phyloP scores from a whole-genome alignment of 2,888 invertebrate genomes.

The Drosophila greeni region DNA sequence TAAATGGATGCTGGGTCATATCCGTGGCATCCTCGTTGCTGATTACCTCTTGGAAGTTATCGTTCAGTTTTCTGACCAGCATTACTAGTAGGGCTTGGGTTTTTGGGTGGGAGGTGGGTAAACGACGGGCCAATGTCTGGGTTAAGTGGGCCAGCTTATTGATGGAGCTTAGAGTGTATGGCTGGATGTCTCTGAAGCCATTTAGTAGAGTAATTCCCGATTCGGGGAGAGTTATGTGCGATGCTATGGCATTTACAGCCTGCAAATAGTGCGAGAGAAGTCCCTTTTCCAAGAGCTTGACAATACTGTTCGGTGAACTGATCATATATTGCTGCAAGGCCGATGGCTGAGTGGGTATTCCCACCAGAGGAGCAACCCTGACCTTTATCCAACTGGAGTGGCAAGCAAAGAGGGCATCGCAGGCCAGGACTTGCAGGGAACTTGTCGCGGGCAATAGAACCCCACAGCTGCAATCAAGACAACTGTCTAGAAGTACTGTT shows the following conservation, averaged over 20 bases:
- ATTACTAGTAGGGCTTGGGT: conserved; percentile 2
- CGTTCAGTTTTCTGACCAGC: conserved; percentile 26
- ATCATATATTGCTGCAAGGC: conserved; percentile 15
- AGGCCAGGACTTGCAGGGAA: conserved; percentile 31
- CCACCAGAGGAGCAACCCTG: conserved; percentile 19
- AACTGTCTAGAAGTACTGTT: conserved; percentile 42
- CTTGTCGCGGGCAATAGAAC: conserved; percentile 25
- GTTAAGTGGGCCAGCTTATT: conserved; percentile 48
- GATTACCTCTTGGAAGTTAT: conserved; percentile 23
- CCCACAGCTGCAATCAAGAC: conserved; percentile 39
- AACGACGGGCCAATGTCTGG: conserved; percentile 19
- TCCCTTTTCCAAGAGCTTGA: not conserved
- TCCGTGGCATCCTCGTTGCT: not conserved
- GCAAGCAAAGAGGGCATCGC: conserved; percentile 33
- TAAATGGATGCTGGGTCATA: conserved; percentile 23
- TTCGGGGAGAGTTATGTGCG: rapidly evolving
- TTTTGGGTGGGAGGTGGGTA: conserved; percentile 16
- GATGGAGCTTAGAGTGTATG: not conserved
- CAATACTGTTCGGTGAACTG: not conserved
- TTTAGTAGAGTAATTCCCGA: not conserved
- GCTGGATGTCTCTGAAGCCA: not conserved
- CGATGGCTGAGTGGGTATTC: not conserved
- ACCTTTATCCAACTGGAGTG: conserved; percentile 20
- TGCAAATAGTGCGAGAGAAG: not conserved
- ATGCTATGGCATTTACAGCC: conserved; percentile 23